These are phyloP conservation scores for Campoplex nolae DNA, from an alignment of 2,888 invertebrate genomes.

Conservation along the genomic window DNA sequence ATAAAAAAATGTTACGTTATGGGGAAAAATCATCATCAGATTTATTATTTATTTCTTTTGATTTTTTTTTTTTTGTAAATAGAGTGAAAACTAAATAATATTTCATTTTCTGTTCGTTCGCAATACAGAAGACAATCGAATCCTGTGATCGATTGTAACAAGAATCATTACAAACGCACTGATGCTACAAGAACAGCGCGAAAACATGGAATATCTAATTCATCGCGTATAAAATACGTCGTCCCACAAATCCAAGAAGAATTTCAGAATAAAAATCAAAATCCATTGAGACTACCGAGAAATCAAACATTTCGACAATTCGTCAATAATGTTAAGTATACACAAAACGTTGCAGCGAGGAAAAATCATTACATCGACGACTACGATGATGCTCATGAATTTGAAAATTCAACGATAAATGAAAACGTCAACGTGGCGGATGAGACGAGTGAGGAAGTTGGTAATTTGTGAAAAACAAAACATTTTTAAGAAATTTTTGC, in stretches of 20 bases:
- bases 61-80: not conserved
- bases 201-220: constrained; percentile 64
- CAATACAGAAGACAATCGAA: constrained; percentile 65
- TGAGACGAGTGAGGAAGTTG: constrained; percentile 64
- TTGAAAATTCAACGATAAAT: constrained; percentile 53
- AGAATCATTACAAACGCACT: constrained; percentile 68
- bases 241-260: constrained; percentile 37
- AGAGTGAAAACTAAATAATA: not conserved
- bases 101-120: not conserved
- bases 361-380: constrained; percentile 71
- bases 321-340: constrained; percentile 16
- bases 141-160: constrained; percentile 68
- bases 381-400: constrained; percentile 68
- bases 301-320: constrained; percentile 46
- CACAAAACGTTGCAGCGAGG: constrained; percentile 65
- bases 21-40: too few species aligned
- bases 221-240: constrained; percentile 68
- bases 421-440: constrained; percentile 60
- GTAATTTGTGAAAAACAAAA: constrained; percentile 49
- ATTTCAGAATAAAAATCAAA: constrained; percentile 40
- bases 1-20: not conserved
- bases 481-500: not conserved
- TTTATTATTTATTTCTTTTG: not conserved
- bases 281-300: constrained; percentile 49
- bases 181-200: constrained; percentile 69